Base-by-base conservation (phyloP, 2,113 vertebrate species). In the Reinhardtius hippoglossoides region DNA sequence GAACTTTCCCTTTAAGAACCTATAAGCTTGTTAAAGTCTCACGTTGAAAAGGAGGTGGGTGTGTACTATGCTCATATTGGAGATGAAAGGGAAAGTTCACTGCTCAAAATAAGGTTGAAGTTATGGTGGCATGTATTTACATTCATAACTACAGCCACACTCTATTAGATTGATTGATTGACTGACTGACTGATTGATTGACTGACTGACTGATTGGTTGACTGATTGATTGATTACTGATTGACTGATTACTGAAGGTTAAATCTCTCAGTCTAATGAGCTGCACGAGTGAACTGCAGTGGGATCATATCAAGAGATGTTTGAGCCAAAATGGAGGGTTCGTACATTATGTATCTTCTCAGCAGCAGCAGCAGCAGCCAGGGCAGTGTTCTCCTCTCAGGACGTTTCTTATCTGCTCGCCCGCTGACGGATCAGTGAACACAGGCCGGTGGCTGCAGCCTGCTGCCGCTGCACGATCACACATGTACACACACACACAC, bases 301-400 rank as follows among this genome's bases (percentile, higher is more conserved):
- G 72, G 18, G 57, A 23, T 66, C 31, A 63, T 14, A 64, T 76
- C 56, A 4, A 18, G 16, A 74, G 44, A 44, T 10, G 77, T 60
- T 69, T 54, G n/a, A 78, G 67, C 59, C 83, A 87, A 87, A 82
- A 91, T 85, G 80, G 91, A 75, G 67, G 81, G 16, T 35, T 83
- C 24, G 9, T 81, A 60, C 64, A 80, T 69, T 76, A 67, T 81
- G 69, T 3, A 81, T 79, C 3, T 70, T 60, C n/a, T n/a, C n/a
- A 44, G 42, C 31, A 70, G 55, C 14, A 21, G 16, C 35, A 77
- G 52, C 18, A 59, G 48, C 23, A 64, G 52, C 54, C 9, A 31
- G 9, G 21, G 42, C 21, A 26, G 15, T 50, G 46, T 50, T 50
- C 18, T 50, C 4, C 46, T 50, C 46, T 50, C 46, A 54, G 7